A percentile compares a stretch with the other conserved stretches of the same genome.
phyloP scores from a whole-genome alignment of 2,797 vertebrate genomes.

The Lutjanus argentimaculatus region DNA sequence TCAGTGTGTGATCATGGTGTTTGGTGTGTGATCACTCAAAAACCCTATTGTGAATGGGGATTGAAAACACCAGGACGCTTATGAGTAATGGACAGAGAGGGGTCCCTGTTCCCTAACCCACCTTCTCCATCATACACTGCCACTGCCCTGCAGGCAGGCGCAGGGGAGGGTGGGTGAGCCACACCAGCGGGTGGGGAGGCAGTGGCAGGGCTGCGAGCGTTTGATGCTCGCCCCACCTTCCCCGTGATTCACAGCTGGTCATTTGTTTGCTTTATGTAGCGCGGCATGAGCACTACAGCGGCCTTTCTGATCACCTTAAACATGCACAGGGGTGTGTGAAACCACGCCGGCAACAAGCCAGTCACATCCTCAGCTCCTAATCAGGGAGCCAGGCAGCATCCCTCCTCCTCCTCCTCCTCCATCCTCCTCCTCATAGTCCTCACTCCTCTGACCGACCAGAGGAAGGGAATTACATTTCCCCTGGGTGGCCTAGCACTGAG shows the following conservation, averaged over 20 bases:
- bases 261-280: slow-evolving; percentile 75
- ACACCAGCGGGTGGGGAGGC: slow-evolving; percentile 30
- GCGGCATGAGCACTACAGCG: slow-evolving; percentile 22
- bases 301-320: slow-evolving; percentile 76
- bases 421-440: slow-evolving; percentile 39
- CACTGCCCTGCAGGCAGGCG: slow-evolving; percentile 46
- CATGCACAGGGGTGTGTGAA: slow-evolving; percentile 60
- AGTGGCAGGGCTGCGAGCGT: slow-evolving; percentile 25
- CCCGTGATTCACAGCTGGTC: slow-evolving; percentile 66
- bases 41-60: slow-evolving; percentile 74
- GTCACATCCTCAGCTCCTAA: slow-evolving; percentile 62
- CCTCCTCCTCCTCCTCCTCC: slow-evolving; percentile 38
- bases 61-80: slow-evolving; percentile 78
- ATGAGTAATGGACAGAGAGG: slow-evolving; percentile 74
- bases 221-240: slow-evolving; percentile 62
- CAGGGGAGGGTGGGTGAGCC: slow-evolving; percentile 34
- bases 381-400: slow-evolving; percentile 63
- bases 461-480: slow-evolving; percentile 82
- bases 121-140: slow-evolving; percentile 60
- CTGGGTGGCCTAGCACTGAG: slow-evolving; percentile 65
- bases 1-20: slow-evolving; percentile 67
- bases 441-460: slow-evolving; percentile 56
- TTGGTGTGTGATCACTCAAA: slow-evolving; percentile 75
- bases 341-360: slow-evolving; percentile 54
- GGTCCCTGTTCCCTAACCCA: slow-evolving; percentile 56